These are phyloP conservation scores for Ceyx cyanopectus DNA, from an alignment of 2,113 vertebrate species.

Conservation along the genomic window DNA sequence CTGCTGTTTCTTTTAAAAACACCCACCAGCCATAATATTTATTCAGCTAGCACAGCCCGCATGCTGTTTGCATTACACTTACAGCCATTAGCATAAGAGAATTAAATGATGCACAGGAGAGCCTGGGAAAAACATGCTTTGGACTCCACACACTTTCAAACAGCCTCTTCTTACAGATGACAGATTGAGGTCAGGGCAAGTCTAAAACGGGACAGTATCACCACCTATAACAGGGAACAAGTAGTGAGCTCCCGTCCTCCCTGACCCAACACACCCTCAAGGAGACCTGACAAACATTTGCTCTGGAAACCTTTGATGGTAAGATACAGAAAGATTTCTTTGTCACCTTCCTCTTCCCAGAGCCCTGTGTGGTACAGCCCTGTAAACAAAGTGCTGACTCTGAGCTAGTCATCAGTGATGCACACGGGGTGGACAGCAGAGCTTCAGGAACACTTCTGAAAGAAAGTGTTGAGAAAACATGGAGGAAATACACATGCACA, in stretches of 20 bases:
- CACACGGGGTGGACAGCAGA: not conserved
- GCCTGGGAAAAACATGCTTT: not conserved
- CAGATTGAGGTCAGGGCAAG: constrained; percentile 44
- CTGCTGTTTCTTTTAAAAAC: not conserved
- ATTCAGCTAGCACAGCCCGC: not conserved
- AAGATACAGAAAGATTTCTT: not conserved
- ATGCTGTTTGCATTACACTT: not conserved
- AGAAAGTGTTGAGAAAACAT: not conserved
- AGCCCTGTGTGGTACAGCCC: not conserved
- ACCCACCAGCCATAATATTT: not conserved
- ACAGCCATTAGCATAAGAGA: not conserved
- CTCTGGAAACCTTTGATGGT: not conserved
- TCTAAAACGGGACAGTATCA: constrained; percentile 29
- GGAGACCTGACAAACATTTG: not conserved
- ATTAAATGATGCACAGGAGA: not conserved
- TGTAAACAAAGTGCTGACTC: not conserved
- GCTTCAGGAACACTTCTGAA: not conserved
- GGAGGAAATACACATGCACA: not conserved
- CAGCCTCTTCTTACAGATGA: not conserved
- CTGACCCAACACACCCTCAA: not conserved
- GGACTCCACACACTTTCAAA: not conserved
- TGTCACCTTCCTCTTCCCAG: not conserved
- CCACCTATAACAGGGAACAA: not conserved
- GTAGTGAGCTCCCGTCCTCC: not conserved
- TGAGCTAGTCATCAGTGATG: not conserved